phyloP scores from a whole-genome alignment of 2,797 vertebrate genomes.

The Macrochelys suwanniensis region DNA sequence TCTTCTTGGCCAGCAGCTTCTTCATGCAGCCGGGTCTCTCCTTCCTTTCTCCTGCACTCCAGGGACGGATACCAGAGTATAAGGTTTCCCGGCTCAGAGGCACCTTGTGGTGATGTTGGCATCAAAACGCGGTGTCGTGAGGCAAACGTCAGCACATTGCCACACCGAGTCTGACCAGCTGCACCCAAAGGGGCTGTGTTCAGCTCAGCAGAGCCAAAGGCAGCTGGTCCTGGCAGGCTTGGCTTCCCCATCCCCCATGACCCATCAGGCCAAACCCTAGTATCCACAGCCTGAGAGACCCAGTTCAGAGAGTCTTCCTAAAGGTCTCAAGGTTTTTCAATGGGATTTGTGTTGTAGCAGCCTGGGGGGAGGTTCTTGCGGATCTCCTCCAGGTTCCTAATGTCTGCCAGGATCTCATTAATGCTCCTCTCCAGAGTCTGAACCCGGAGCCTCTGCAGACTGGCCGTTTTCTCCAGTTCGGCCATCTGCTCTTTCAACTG shows the following conservation, averaged over 20 bases:
- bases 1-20: conserved; percentile 19
- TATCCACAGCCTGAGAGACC: conserved; percentile 1
- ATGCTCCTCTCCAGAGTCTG: conserved; percentile 83
- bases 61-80: not conserved
- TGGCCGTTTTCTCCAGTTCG: conserved; percentile 82
- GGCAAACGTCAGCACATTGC: not conserved
- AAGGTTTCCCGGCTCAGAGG: not conserved
- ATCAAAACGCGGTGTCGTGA: not conserved
- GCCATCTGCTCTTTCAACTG: conserved; percentile 82
- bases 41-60: not conserved
- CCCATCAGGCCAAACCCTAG: not conserved
- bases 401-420: conserved; percentile 85
- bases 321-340: conserved; percentile 82
- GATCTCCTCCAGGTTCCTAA: conserved; percentile 91
- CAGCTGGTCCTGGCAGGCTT: not conserved
- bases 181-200: conserved; percentile 7
- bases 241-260: not conserved
- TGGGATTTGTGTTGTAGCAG: conserved; percentile 88
- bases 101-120: not conserved
- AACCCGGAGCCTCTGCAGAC: conserved; percentile 78
- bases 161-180: not conserved
- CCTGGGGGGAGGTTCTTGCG: conserved; percentile 82
- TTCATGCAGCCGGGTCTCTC: not conserved
- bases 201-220: not conserved
- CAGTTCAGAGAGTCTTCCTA: not conserved